Percentiles rank a stretch among this genome's conserved stretches.
Conservation (phyloP, 2,888 invertebrate genomes). For the Drosophila stalkeri region DNA sequence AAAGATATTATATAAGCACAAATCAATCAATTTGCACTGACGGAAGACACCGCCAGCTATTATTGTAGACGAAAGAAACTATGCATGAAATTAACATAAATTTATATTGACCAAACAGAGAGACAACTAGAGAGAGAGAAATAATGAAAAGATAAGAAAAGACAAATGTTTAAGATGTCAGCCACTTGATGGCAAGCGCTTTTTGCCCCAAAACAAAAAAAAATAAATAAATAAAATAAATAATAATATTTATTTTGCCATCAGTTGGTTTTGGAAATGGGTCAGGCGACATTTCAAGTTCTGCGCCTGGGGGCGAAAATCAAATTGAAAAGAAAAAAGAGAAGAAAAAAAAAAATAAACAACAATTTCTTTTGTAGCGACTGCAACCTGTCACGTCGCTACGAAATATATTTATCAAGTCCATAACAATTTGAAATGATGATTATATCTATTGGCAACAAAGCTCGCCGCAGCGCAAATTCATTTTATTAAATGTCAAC, state of each 20-base stretch:
- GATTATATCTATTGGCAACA: conserved; percentile 73
- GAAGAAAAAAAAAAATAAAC: conserved; percentile 24
- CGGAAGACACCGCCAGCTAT: conserved; percentile 48
- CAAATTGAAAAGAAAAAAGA: conserved; percentile 20
- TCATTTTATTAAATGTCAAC: conserved; percentile 79
- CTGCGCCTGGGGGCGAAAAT: conserved; percentile 18
- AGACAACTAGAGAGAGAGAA: neutral
- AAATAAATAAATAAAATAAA: conserved; percentile 5
- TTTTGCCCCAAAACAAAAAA: neutral
- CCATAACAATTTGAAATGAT: conserved; percentile 69
- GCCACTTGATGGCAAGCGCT: conserved; percentile 45
- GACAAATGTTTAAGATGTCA: conserved; percentile 17
- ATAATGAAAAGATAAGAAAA: conserved; percentile 14
- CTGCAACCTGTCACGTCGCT: conserved; percentile 67
- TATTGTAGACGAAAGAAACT: conserved; percentile 44
- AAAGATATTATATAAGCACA: neutral
- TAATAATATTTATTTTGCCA: conserved; percentile 52
- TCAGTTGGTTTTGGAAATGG: conserved; percentile 40
- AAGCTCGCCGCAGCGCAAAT: conserved; percentile 49
- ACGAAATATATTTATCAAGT: conserved; percentile 69
- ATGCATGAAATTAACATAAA: conserved; percentile 71
- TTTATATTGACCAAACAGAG: conserved; percentile 33
- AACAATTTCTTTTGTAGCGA: conserved; percentile 23
- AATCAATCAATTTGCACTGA: conserved; percentile 72
- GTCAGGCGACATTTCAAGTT: conserved; percentile 50